phyloP scores from a whole-genome alignment of 2,113 vertebrate genomes.

The Triplophysa siluroides region DNA sequence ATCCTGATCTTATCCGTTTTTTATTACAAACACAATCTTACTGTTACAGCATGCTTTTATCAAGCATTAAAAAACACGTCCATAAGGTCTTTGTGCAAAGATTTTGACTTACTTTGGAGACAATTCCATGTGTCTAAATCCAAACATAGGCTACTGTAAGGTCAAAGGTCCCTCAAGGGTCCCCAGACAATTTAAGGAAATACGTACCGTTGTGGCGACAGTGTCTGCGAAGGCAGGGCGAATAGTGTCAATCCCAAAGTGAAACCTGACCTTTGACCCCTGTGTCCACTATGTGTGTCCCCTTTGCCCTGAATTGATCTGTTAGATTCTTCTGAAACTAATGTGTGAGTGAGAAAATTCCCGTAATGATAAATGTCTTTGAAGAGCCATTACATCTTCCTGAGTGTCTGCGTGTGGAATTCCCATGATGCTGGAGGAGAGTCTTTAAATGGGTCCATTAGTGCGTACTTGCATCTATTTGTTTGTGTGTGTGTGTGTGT shows the following conservation, averaged over 20 bases:
- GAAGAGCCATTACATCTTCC: constrained; percentile 28
- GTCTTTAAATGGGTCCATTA: constrained; percentile 33
- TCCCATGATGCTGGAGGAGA: constrained; percentile 10
- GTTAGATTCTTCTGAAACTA: constrained; percentile 34
- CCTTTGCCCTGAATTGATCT: constrained; percentile 54
- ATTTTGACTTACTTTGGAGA: not conserved
- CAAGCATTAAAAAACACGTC: too few relatives aligned
- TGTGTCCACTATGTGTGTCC: constrained; percentile 33
- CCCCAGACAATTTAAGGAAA: constrained; percentile 55
- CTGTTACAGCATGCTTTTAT: not conserved
- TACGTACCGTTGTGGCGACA: constrained; percentile 57
- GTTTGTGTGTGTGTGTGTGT: constrained; percentile 27
- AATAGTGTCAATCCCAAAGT: constrained; percentile 58
- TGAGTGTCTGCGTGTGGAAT: constrained; percentile 31
- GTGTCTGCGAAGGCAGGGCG: constrained; percentile 46
- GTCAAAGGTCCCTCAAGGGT: constrained; percentile 34
- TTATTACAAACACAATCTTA: not conserved
- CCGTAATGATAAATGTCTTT: constrained; percentile 28
- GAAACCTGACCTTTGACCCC: constrained; percentile 64
- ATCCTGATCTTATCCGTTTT: not conserved
- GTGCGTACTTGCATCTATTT: constrained; percentile 7
- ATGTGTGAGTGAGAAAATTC: constrained; percentile 46
- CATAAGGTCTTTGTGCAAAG: not conserved
- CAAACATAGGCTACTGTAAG: constrained; percentile 27
- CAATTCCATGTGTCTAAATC: constrained; percentile 30